Conservation (phyloP, 2,113 vertebrate species). For the Pogonocichla stellata region DNA sequence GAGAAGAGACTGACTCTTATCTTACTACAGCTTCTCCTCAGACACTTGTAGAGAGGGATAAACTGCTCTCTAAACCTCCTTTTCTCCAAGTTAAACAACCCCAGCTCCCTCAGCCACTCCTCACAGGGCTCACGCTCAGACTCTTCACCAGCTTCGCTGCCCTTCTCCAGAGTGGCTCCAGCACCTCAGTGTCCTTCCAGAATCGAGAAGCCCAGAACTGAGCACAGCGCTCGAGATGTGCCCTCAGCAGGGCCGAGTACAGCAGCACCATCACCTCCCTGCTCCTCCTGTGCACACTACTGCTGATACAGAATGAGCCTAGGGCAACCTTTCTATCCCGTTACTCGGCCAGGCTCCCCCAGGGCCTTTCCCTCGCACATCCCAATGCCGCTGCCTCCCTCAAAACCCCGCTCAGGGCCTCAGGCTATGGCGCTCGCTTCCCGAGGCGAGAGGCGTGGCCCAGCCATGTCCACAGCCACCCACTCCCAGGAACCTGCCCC, state of each 20-base stretch:
- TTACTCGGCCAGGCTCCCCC: background rate
- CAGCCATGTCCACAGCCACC: background rate
- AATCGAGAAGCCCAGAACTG: rapidly evolving
- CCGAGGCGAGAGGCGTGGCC: background rate
- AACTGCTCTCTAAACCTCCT: rapidly evolving
- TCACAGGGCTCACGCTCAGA: background rate
- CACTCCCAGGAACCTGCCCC: background rate
- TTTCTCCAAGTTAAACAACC: background rate
- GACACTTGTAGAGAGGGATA: rapidly evolving
- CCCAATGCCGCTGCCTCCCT: background rate
- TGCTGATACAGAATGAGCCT: background rate
- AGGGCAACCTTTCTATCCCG: rapidly evolving
- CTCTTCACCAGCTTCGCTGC: rapidly evolving
- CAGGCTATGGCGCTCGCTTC: background rate
- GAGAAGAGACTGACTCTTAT: background rate
- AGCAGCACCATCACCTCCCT: background rate
- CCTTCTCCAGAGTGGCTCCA: background rate
- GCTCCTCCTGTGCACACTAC: rapidly evolving
- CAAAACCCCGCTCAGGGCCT: background rate
- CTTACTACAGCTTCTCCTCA: background rate
- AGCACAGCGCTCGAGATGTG: rapidly evolving
- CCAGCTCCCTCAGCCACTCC: background rate
- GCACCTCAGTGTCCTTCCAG: background rate
- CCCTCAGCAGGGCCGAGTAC: background rate
- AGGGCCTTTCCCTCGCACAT: no score